Evolutionary conservation across 2,797 vertebrate genomes (phyloP), one percentile per base, ranked within the genome.

Genomic region (Gila robusta): DNA sequence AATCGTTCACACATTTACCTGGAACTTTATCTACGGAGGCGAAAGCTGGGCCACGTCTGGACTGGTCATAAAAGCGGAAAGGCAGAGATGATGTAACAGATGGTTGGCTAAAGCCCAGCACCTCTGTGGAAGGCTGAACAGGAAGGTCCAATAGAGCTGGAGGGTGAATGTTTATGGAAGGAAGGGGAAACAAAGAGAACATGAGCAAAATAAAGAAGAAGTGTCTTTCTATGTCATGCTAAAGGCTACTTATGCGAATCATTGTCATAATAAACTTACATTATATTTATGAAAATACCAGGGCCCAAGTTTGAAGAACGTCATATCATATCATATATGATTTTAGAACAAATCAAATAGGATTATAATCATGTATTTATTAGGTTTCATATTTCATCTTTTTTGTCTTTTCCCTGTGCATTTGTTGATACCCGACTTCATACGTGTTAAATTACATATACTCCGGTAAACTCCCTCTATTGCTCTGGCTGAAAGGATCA

Each of bases 11-110:
- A 14, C 28, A 72, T 39, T 95, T 93, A 99, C 98, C 98, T 96
- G 98, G 98, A 49, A 99, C 98, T 94, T 98, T 99, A 93, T 99
- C 98, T n/a, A 98, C 96, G 0, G 98, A 96, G 2, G 96, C 96
- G 92, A 99, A 98, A 0, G 96, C 97, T 90, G 96, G 96, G 69
- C 96, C 96, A 11, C 97, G 95, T 4, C 98, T 96, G 0, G 98
- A 95, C 90, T 98, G 98, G 83, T 99, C 98, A 1, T 99, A 99
- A 92, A 99, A 99, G 9, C 98, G 95, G 92, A 99, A 99, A 1
- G 98, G 98, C 73, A 99, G 96, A 47, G 96, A 96, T 9, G 94
- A 90, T n/a, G 94, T 87, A 83, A 95, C 92, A 0, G 95, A 91
- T 0, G 96, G 92, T 73, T 98, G 97, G 52, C 96, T 91, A 69